Evolutionary conservation across 2,113 vertebrate genomes (phyloP), one percentile per base, ranked within the genome.

Genomic region (Smithornis capensis): DNA sequence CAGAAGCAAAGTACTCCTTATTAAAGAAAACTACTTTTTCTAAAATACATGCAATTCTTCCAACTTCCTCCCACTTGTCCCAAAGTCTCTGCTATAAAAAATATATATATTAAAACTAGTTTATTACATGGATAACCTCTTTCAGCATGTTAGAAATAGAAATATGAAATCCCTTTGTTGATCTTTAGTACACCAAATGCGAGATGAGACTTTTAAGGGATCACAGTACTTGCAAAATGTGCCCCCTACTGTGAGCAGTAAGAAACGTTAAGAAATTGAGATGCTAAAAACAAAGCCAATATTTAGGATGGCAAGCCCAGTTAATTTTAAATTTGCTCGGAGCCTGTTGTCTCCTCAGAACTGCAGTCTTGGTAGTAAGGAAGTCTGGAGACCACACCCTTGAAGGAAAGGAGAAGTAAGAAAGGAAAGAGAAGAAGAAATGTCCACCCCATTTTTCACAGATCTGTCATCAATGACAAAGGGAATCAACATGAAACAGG

Each of bases 1-100:
- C 62, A 92, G 84, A 28, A 87, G 57, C 23, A 44, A 95, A 94
- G 67, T 57, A 85, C 23, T 82, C 28, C 31, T 90, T 91, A 79
- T 68, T 87, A 82, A 92, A 96, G 37, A 52, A 90, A 86, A 85
- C 63, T 68, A 92, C 57, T 82, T 25, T 89, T 91, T 92, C 62
- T 75, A 77, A 90, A 96, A 82, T 15, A 70, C 7, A 33, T 44
- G 14, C 23, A 83, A 38, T 12, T 77, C 42, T 90, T 95, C 70
- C 57, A 45, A 84, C 22, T 84, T 92, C 44, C 49, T 56, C 83
- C n/a, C 37, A 87, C 23, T 65, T 87, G 38, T 47, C 62, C 21
- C 56, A 83, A 94, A 85, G 37, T 53, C 40, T 76, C 44, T 62
- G 49, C 37, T 73, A 73, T 44, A 44, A 71, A 44, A 71, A 87